Evolutionary conservation across 2,797 vertebrate genomes (phyloP).

Genomic region (Darevskia nairensis): DNA sequence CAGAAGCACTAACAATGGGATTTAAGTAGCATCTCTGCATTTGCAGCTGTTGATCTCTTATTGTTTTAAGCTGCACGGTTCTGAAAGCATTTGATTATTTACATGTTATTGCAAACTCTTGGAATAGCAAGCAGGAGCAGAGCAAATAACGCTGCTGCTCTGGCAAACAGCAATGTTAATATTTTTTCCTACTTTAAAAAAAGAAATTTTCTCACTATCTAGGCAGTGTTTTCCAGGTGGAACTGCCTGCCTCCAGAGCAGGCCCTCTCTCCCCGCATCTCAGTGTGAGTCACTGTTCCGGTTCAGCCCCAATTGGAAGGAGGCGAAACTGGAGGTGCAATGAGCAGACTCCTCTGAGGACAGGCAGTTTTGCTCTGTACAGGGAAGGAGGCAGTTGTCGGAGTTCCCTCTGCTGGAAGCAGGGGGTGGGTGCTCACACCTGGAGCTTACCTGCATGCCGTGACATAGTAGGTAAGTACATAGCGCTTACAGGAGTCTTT

Average conservation of each 20-base stretch:
- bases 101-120: background rate
- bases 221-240: background rate
- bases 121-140: background rate
- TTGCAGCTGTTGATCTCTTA: conserved; percentile 16
- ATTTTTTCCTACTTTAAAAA: background rate
- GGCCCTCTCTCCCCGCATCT: background rate
- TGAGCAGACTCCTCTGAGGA: background rate
- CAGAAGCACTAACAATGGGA: conserved; percentile 41
- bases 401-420: background rate
- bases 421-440: background rate
- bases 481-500: background rate
- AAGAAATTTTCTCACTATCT: background rate
- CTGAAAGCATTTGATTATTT: conserved; percentile 27
- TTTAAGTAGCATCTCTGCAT: conserved; percentile 8
- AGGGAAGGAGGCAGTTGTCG: background rate
- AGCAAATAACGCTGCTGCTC: background rate
- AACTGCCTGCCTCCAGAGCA: background rate
- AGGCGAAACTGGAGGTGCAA: background rate
- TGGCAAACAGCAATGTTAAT: background rate
- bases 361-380: background rate
- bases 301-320: background rate
- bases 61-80: background rate
- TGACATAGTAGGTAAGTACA: background rate
- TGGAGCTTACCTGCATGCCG: background rate
- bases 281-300: background rate